A percentile compares a stretch with the other conserved stretches of the same genome.
These are phyloP conservation scores for Siphlonurus alternatus DNA, from an alignment of 2,888 invertebrate species.

Conservation along the genomic window DNA sequence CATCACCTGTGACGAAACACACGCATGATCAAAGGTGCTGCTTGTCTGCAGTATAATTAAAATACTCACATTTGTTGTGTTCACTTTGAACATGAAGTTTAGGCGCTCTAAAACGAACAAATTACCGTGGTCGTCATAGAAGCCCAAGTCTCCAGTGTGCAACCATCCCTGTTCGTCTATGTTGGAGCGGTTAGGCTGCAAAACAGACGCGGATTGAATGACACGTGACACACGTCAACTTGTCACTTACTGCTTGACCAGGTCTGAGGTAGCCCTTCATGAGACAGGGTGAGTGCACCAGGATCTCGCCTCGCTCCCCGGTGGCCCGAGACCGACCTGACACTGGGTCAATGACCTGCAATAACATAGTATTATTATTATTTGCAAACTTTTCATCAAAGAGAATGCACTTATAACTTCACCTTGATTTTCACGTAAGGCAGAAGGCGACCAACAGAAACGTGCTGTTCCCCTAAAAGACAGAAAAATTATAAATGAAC, in stretches of 20 bases:
- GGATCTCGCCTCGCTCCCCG: background rate
- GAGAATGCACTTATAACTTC: background rate
- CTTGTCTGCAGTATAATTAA: background rate
- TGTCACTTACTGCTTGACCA: background rate
- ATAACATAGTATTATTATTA: background rate
- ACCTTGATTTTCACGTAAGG: background rate
- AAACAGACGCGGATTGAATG: background rate
- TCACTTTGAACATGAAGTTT: constrained; percentile 8
- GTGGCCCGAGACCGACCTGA: background rate
- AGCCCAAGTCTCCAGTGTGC: constrained; percentile 8
- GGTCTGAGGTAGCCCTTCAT: constrained; percentile 1
- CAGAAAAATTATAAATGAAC: too few species aligned
- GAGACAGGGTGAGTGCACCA: background rate
- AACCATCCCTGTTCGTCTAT: constrained; percentile 6
- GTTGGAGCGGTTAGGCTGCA: too few species aligned
- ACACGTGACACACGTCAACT: too few species aligned
- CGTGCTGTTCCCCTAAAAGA: too few species aligned
- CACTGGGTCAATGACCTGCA: background rate
- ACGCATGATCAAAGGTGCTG: too few species aligned
- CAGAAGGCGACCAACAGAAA: background rate
- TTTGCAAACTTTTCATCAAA: too few species aligned
- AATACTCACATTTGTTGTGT: too few species aligned
- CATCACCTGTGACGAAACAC: too few species aligned
- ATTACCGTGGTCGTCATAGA: constrained; percentile 8
- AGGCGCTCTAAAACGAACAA: constrained; percentile 5